Evolutionary conservation across 2,888 invertebrate species (phyloP), one percentile per base, ranked within the genome.

Genomic region (Enchytraeus crypticus): DNA sequence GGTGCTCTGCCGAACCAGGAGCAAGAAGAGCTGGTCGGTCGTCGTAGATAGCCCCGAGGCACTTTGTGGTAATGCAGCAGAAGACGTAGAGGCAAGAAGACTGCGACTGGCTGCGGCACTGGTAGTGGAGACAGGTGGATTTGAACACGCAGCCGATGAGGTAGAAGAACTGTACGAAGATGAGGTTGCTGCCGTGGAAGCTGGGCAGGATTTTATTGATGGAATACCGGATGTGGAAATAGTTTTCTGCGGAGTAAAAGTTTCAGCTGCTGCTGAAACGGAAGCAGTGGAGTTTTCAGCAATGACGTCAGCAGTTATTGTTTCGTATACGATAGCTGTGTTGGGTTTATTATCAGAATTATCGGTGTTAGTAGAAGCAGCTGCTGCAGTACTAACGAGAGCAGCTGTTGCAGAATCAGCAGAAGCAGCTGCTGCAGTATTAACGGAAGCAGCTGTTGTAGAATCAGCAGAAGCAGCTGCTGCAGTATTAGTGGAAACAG

Each of bases 151-250:
- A n/a, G n/a, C n/a, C n/a, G n/a, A n/a, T n/a, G n/a, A n/a, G n/a
- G n/a, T n/a, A n/a, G n/a, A n/a, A n/a, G n/a, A n/a, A n/a, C n/a
- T n/a, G n/a, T n/a, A n/a, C n/a, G 53, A 5, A 5, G 53, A 27
- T 18, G 27, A 29, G 26, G 53, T 21, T 8, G 49, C 23, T 49
- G 49, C 23, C 23, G 49, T 21, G 14, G 49, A 14, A n/a, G 49
- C 51, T 51, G 51, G 5, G 51, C 29, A 23, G 29, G 23, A 21
- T 4, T 23, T 30, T 56, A 57, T 33, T 58, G 53, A 43, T 60
- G 54, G 3, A 21, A 21, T 18, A 23, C 54, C 11, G 43, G 43
- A 18, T 18, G 11, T 38, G 43, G 18, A 38, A 11, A 38, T 14
- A 11, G 18, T 14, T 14, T 38, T n/a, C n/a, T n/a, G n/a, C n/a